Percentiles rank a stretch among this genome's conserved stretches.
These are phyloP conservation scores for Drosophila lacicola DNA, from an alignment of 2,888 invertebrate species.

Conservation along the genomic window DNA sequence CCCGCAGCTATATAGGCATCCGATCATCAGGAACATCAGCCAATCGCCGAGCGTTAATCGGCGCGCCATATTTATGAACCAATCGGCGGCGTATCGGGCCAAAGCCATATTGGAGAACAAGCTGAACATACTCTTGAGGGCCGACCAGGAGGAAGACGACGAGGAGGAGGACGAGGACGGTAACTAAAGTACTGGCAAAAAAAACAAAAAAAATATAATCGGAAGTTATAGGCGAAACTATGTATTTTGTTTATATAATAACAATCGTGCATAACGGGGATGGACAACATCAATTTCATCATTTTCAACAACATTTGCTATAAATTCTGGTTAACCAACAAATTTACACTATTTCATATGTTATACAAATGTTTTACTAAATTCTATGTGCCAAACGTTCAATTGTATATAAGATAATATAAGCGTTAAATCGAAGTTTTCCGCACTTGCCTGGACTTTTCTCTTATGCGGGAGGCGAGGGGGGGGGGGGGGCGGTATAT, in stretches of 20 bases:
- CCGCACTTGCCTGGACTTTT: too few species aligned
- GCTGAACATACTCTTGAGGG: background rate
- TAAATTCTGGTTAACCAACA: background rate
- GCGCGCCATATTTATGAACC: background rate
- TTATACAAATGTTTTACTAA: background rate
- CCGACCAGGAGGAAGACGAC: background rate
- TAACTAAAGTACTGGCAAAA: background rate
- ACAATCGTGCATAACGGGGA: too few species aligned
- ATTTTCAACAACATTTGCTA: background rate
- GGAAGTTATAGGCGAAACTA: too few species aligned
- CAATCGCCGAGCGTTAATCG: background rate
- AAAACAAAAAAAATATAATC: background rate
- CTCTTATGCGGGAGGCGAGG: too few species aligned
- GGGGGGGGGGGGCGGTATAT: too few species aligned
- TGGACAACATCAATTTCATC: too few species aligned
- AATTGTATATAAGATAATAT: background rate
- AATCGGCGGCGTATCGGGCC: constrained; percentile 2
- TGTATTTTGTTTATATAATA: too few species aligned
- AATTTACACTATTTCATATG: background rate
- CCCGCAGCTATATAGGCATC: constrained; percentile 15
- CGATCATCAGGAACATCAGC: background rate
- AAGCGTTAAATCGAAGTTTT: too few species aligned
- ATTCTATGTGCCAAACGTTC: background rate
- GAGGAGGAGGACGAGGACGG: background rate
- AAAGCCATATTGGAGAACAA: constrained; percentile 5